phyloP scores from a whole-genome alignment of 2,113 vertebrate genomes.

The Phocoena phocoena region DNA sequence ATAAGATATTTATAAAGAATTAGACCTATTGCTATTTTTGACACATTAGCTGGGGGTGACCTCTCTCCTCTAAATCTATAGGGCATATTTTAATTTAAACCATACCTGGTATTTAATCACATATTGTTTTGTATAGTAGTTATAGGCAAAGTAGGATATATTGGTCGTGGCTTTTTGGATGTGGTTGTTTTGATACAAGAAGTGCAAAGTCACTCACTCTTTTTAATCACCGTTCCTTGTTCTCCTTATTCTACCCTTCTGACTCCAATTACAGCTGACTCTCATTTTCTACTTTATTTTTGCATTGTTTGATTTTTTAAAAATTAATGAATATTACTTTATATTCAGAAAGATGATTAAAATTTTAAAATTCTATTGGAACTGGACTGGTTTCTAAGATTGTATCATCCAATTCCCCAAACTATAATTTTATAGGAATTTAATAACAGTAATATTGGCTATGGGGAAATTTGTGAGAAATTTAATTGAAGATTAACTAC shows the following conservation, averaged over 20 bases:
- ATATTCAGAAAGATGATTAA: constrained; percentile 38
- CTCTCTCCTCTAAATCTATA: not conserved
- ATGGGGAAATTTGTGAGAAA: constrained; percentile 55
- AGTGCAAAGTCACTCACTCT: not conserved
- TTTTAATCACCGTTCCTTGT: not conserved
- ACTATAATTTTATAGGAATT: constrained; percentile 39
- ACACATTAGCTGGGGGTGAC: not conserved
- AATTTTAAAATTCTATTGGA: not conserved
- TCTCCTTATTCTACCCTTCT: not conserved
- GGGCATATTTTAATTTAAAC: not conserved
- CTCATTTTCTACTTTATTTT: constrained; percentile 30
- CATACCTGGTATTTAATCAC: not conserved
- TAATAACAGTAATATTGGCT: constrained; percentile 49
- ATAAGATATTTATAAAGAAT: constrained; percentile 15
- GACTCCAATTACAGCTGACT: not conserved
- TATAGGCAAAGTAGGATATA: not conserved
- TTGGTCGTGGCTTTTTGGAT: not conserved
- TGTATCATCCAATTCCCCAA: not conserved
- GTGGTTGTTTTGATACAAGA: not conserved
- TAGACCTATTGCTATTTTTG: not conserved
- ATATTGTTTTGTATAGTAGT: not conserved
- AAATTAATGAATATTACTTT: constrained; percentile 1
- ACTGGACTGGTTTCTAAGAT: constrained; percentile 1
- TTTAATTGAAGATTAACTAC: constrained; percentile 64
- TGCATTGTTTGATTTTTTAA: constrained; percentile 7